These are phyloP conservation scores for Dipus sagitta DNA, from an alignment of 2,797 vertebrate genomes.

Conservation along the genomic window DNA sequence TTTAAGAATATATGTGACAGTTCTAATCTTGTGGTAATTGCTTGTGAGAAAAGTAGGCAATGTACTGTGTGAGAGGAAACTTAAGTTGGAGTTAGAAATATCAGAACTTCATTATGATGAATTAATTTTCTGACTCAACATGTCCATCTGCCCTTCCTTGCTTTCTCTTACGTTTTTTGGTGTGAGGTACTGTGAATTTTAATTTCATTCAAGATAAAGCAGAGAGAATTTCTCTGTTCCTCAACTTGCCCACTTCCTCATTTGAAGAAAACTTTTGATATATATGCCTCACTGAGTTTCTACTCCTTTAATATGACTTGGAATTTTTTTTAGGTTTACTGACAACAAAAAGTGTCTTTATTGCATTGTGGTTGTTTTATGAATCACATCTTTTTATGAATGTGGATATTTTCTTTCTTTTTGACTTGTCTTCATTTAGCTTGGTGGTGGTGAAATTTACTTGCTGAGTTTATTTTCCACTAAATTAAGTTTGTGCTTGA, in stretches of 20 bases:
- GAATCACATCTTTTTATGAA: too few species aligned
- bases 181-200: constrained; percentile 24
- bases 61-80: constrained; percentile 43
- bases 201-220: constrained; percentile 39
- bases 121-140: too few species aligned
- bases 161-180: not conserved
- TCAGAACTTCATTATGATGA: too few species aligned
- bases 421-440: not conserved
- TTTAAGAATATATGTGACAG: constrained; percentile 22
- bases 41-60: constrained; percentile 35
- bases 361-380: constrained; percentile 33
- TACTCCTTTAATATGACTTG: constrained; percentile 47
- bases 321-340: constrained; percentile 66
- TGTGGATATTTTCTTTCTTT: too few species aligned
- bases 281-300: constrained; percentile 71
- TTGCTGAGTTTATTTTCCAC: constrained; percentile 88
- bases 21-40: not conserved
- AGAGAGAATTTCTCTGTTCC: constrained; percentile 17
- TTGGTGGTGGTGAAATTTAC: constrained; percentile 91
- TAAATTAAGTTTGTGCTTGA: constrained; percentile 90
- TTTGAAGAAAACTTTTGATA: constrained; percentile 46
- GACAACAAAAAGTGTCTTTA: constrained; percentile 65
- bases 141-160: too few species aligned
- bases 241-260: constrained; percentile 2
- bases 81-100: constrained; percentile 40